phyloP scores from a whole-genome alignment of 2,888 invertebrate genomes.

The Helleia helle region DNA sequence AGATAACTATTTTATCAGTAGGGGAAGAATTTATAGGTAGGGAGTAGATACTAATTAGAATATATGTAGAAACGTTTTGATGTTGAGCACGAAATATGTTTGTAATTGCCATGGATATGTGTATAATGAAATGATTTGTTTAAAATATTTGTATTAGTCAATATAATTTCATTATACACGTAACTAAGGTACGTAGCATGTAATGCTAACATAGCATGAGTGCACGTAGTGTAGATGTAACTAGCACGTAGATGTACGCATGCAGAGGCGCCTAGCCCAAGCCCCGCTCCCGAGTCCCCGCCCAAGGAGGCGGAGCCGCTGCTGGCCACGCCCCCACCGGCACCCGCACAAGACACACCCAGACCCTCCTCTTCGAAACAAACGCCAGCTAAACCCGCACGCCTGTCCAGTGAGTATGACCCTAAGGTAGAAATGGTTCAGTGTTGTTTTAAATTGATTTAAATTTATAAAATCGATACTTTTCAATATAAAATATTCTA shows the following conservation, averaged over 20 bases:
- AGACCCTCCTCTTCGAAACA: slow-evolving; percentile 47
- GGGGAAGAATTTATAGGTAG: neutral
- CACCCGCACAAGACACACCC: slow-evolving; percentile 25
- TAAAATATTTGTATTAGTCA: no score
- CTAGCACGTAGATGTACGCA: slow-evolving; percentile 67
- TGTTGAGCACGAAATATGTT: neutral
- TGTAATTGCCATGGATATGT: neutral
- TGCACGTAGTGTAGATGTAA: slow-evolving; percentile 52
- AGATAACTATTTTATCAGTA: no score
- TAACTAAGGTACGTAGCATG: slow-evolving; percentile 15
- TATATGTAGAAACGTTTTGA: neutral
- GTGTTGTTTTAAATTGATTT: neutral
- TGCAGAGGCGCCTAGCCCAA: slow-evolving; percentile 49
- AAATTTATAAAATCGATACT: neutral
- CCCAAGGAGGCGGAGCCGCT: slow-evolving; percentile 21
- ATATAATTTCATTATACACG: slow-evolving; percentile 1
- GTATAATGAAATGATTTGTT: neutral
- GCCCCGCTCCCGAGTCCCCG: slow-evolving; percentile 26
- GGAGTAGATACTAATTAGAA: slow-evolving; percentile 2
- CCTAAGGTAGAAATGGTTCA: slow-evolving; percentile 20
- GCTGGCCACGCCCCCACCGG: slow-evolving; percentile 19
- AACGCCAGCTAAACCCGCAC: slow-evolving; percentile 63
- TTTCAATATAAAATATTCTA: no score
- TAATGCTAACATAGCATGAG: slow-evolving; percentile 25
- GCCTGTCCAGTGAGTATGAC: slow-evolving; percentile 62